Base-by-base conservation (phyloP, 1,140 invertebrate genomes). In the Nasonia vitripennis region DNA sequence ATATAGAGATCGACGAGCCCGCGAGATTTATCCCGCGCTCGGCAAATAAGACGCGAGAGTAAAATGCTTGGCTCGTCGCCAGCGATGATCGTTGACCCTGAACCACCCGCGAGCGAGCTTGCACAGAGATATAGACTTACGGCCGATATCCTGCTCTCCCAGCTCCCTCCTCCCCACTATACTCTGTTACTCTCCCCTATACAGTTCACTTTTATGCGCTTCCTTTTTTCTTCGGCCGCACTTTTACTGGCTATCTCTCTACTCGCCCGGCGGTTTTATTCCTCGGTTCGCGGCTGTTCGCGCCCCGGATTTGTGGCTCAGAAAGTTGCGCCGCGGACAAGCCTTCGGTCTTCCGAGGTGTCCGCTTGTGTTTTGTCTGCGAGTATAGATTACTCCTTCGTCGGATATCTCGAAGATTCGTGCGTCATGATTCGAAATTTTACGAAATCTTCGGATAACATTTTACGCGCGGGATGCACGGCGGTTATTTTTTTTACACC, bases 81-180 rank as follows among this genome's bases (percentile, higher is more conserved):
- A 80, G 41, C 12, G 48, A 80, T 80, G 78, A 85, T 80, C 48
- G 70, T 85, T 85, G 83, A 85, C 78, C 83, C 83, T 85, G 83
- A 85, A 62, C 71, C 17, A 20, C 73, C 73, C 45, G 73, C 27
- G 37, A 62, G 23, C 77, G 68, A 78, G 34, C 34, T 37, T 37
- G 34, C 5, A 37, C 34, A 37, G 3, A 3, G 6, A 7, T 10
- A 48, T 41, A 41, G 80, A 62, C 71, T 75, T 62, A 62, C 31
- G 31, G 45, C 14, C 27, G 71, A 75, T 75, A 83, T 74, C 81
- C 17, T 62, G 23, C 75, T 78, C 6, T 11, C 27, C 12, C 73
- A 27, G 20, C 62, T 70, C 48, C 20, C 45, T 51, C 45, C 48
- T 51, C 45, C n/a, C 11, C 23, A 31, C 1, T 20, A 27, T 27